Base-by-base conservation (phyloP, 2,888 invertebrate genomes). In the Muschampia plurimacula region DNA sequence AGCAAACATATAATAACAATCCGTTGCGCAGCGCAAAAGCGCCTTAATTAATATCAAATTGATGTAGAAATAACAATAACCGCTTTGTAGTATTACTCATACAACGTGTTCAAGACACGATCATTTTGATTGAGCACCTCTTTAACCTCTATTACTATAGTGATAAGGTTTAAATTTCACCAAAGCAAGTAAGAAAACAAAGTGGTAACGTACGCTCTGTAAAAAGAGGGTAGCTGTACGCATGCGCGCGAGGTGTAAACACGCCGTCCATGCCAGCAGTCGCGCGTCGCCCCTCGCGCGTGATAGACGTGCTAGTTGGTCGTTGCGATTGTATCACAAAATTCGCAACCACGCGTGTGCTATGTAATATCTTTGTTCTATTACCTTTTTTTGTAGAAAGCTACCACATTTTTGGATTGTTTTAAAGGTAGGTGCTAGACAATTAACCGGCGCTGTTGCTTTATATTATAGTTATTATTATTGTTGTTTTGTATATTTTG, bases 201-300 rank as follows among this genome's bases (percentile, higher is more conserved):
- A 39, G 46, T 71, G 39, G 65, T 66, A 59, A 44, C 44, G 46
- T 44, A 70, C 65, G 64, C 65, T 60, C 66, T 60, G 71, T 66
- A 66, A 65, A 57, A 60, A 36, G 87, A 85, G 87, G 90, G 89
- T 89, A 87, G 87, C 80, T 68, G 78, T 70, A 81, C 91, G 92
- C 92, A 85, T 87, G 92, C 91, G 90, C 81, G 82, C 70, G 74
- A 79, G 84, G 82, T 86, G 90, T 92, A 92, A 92, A 92, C 92
- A 92, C 82, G 79, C 78, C 79, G 85, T 82, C 77, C 79, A 85
- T 82, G 82, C 78, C 80, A 81, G 80, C 86, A 90, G 91, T 91
- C 82, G 84, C 83, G 82, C 82, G 86, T 83, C 86, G 86, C 77
- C 81, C 77, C 80, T 75, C 83, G 86, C 82, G 82, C 85, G 80